Evolutionary conservation across 1,140 invertebrate species (phyloP).

Genomic region (Apis cerana): DNA sequence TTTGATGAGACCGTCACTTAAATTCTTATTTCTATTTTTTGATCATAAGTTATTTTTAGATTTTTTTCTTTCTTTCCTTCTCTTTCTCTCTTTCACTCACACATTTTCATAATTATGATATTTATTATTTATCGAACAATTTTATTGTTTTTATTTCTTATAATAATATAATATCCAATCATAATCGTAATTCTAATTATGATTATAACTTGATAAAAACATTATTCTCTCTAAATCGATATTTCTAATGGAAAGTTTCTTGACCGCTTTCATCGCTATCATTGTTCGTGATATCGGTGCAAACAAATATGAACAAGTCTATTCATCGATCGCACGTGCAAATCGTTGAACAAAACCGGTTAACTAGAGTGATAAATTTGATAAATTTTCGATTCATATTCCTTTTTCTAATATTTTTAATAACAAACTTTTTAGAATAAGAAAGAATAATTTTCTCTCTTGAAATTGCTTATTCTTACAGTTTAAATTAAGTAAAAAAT

Average conservation of each 20-base stretch:
- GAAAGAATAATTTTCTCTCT: too few species aligned
- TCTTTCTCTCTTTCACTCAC: too few species aligned
- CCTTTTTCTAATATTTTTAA: not conserved
- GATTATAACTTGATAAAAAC: too few species aligned
- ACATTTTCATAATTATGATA: too few species aligned
- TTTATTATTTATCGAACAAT: too few species aligned
- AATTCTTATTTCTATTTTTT: not conserved
- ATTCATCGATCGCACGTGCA: not conserved
- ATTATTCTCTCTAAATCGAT: not conserved
- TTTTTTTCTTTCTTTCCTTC: not conserved
- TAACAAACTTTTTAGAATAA: too few species aligned
- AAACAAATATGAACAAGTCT: not conserved
- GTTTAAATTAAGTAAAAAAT: too few species aligned
- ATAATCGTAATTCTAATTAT: too few species aligned
- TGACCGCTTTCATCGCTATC: conserved; percentile 2
- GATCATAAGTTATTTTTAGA: too few species aligned
- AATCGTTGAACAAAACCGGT: not conserved
- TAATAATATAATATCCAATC: too few species aligned
- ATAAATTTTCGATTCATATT: not conserved
- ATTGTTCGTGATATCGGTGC: not conserved
- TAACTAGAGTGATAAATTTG: not conserved
- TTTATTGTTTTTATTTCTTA: too few species aligned
- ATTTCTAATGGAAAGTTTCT: conserved; percentile 23
- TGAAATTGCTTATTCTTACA: too few species aligned
- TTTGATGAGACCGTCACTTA: not conserved